These are phyloP conservation scores for Muntiacus reevesi DNA, from an alignment of 2,113 vertebrate species.

Conservation along the genomic window DNA sequence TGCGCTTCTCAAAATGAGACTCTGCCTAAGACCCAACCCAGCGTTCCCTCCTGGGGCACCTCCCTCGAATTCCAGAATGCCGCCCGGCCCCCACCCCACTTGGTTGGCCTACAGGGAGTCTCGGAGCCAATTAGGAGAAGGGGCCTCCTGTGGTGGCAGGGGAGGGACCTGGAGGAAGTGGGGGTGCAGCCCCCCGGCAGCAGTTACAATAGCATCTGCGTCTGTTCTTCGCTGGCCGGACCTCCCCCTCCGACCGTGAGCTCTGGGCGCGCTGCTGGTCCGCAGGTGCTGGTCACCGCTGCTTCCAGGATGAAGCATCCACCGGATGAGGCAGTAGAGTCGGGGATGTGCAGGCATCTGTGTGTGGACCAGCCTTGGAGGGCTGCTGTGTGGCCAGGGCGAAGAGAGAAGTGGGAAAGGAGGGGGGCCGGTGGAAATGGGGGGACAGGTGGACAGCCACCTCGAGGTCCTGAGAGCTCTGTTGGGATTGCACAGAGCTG, in stretches of 20 bases:
- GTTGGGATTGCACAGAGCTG: fast-evolving
- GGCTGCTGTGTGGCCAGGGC: neutral
- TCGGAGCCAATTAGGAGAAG: neutral
- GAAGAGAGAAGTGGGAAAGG: neutral
- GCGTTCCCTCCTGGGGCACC: too few species aligned
- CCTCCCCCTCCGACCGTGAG: neutral
- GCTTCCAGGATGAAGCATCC: fast-evolving
- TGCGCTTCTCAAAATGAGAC: neutral
- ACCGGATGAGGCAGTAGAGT: fast-evolving
- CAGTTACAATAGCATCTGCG: fast-evolving
- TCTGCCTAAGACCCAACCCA: too few species aligned
- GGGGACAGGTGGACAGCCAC: fast-evolving
- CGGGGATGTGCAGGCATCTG: fast-evolving
- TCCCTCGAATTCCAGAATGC: neutral
- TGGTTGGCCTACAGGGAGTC: neutral
- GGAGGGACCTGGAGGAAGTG: fast-evolving
- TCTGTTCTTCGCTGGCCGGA: neutral
- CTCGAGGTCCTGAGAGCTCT: neutral
- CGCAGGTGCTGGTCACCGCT: fast-evolving
- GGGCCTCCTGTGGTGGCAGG: fast-evolving
- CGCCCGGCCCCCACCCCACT: fast-evolving
- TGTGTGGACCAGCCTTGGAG: neutral
- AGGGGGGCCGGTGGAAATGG: fast-evolving
- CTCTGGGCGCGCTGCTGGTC: neutral
- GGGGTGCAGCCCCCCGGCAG: fast-evolving